These are phyloP conservation scores for Caenorhabditis uteleia DNA, from an alignment of 2,888 invertebrate species.

Conservation along the genomic window DNA sequence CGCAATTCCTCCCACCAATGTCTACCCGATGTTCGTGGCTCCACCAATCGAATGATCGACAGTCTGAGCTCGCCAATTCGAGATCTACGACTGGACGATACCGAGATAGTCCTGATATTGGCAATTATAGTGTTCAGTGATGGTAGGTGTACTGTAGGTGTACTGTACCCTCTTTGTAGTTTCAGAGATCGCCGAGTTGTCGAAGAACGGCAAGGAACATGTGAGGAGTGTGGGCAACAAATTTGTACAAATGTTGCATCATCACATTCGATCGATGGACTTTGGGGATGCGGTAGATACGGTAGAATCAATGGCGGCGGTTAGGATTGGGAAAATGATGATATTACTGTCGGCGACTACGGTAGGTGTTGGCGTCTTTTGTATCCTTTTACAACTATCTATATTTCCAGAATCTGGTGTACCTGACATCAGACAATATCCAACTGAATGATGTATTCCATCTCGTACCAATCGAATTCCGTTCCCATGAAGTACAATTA, in stretches of 20 bases:
- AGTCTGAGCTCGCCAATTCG: constrained; percentile 53
- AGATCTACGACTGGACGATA: constrained; percentile 53
- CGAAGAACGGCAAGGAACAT: constrained; percentile 42
- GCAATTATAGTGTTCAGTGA: constrained; percentile 54
- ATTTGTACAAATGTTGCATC: constrained; percentile 47
- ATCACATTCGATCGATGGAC: constrained; percentile 43
- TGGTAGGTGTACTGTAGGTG: constrained; percentile 17
- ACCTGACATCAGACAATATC: constrained; percentile 59
- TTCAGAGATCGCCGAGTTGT: constrained; percentile 49
- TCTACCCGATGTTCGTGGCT: constrained; percentile 50
- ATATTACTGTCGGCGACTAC: constrained; percentile 60
- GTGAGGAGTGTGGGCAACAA: constrained; percentile 37
- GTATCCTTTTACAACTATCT: neutral
- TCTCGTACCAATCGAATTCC: constrained; percentile 34
- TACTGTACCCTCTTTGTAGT: neutral
- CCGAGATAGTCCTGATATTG: constrained; percentile 54
- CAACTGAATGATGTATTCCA: constrained; percentile 61
- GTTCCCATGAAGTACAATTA: constrained; percentile 27
- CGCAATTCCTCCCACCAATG: constrained; percentile 41
- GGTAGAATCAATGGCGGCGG: constrained; percentile 36
- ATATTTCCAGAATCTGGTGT: constrained; percentile 60
- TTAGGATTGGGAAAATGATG: constrained; percentile 58
- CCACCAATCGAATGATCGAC: constrained; percentile 48
- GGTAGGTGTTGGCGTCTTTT: constrained; percentile 33
- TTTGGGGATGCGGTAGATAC: constrained; percentile 5